Base-by-base conservation (phyloP, 1,140 invertebrate species). In the Lanistes nyassanus region DNA sequence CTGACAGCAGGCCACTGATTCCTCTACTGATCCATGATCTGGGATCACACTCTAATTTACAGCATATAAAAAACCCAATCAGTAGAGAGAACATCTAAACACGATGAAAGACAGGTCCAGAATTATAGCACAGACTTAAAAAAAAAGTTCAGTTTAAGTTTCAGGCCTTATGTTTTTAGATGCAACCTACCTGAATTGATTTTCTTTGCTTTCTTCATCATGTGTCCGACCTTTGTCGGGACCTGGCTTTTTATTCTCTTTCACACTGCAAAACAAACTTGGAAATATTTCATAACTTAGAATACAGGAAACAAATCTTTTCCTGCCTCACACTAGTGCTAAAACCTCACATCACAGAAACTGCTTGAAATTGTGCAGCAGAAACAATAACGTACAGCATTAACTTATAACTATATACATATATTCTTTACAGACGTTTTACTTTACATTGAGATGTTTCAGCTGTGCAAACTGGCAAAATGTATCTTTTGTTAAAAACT, bases 131-230 rank as follows among this genome's bases (percentile, higher is more conserved):
- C 58, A 60, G 58, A 26, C n/a, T 13, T 13, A 60, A 9, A 60
- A 60, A 60, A 60, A 23, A 60, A 60, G 9, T 6, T 60, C n/a
- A 6, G 7, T 11, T 9, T 60, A 60, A 53, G 13, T 53, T 23
- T 53, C 13, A 53, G 23, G 51, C 13, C 51, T 53, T 11, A 53
- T 3, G 19, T 31, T 36, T 65, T 3, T 31, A 2, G 37, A 65
- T 11, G 62, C 21, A 23, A 26, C 65, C 0, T 36, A 67, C 65
- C 65, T 67, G 65, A 39, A 29, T 23, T 42, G 65, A 42, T 67
- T 67, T 23, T 67, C 65, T n/a, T 67, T 67, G 21, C 65, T 42
- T n/a, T 67, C 65, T 23, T 67, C 65, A 67, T 67, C 65, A 19
- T 13, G 37, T 42, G 39, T 39, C 21, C 16, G 36, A 67, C 4